Base-by-base conservation (phyloP, 2,888 invertebrate species). In the Thymelicus sylvestris region DNA sequence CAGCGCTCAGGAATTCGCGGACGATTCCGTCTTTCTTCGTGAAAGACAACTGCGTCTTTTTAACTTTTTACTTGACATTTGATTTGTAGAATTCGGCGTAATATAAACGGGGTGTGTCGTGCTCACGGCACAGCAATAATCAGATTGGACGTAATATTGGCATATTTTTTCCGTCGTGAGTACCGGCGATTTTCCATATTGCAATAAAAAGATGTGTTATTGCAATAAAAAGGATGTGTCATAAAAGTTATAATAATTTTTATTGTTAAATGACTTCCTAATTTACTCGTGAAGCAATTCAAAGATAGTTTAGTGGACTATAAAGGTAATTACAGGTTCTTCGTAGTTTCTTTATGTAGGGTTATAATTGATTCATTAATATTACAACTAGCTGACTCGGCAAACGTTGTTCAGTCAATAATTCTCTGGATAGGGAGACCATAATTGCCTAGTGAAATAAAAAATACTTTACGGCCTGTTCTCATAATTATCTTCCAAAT, bases 1-100 rank as follows among this genome's bases (percentile, higher is more conserved):
- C 60, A 70, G 70, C 59, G 48, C 65, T 41, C 65, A 70, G 70
- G 70, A 70, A 70, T 65, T 65, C 19, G 41, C 60, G 41, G 63
- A 47, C 55, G 60, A 64, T 64, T 64, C 69, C 59, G 59, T 50
- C 48, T 52, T 70, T 70, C 44, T 70, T 44, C 48, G 48, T 13
- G 57, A 38, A 10, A 55, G 24, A 31, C 38, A 38, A 57, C 31
- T 57, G 38, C 24, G 31, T 63, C 31, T 39, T 44, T 44, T 8
- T 61, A 44, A 6, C 7, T 44, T 65, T 65, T 52, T 38, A 52
- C 38, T 38, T 64, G 52, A 15, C 41, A 5, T 15, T 44, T 7
- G 38, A n/a, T n/a, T 39, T 39, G 8, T 59, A 39, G 59, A 59
- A 59, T 39, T 55, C 19, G 44, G 10, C 12, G 44, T 44, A 41